Evolutionary conservation across 1,140 invertebrate species (phyloP).

Genomic region (Lordiphosa mommai): DNA sequence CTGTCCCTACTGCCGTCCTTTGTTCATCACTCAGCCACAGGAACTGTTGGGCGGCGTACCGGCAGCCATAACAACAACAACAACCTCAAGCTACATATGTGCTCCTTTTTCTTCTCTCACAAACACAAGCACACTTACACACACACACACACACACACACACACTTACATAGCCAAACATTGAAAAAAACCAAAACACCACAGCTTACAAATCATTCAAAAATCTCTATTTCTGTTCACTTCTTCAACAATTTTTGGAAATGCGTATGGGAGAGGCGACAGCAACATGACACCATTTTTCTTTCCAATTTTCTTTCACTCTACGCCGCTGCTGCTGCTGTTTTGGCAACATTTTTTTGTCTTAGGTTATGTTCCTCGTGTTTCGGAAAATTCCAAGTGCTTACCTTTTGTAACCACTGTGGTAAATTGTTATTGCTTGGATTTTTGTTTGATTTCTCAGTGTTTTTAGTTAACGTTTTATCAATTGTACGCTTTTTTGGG

Average conservation of each 20-base stretch:
- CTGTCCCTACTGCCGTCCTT: not conserved
- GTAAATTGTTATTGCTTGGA: constrained; percentile 11
- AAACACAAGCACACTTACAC: constrained; percentile 2
- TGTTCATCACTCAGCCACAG: not conserved
- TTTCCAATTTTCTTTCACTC: constrained; percentile 19
- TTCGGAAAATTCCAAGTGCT: constrained; percentile 31
- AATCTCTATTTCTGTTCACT: too few species aligned
- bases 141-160: constrained; percentile 16
- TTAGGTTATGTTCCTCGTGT: constrained; percentile 75
- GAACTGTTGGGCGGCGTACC: constrained; percentile 18
- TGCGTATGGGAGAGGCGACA: not conserved
- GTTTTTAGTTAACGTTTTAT: constrained; percentile 17
- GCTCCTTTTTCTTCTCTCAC: constrained; percentile 33
- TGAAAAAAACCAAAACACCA: not conserved
- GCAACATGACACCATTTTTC: constrained; percentile 63
- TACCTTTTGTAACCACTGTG: constrained; percentile 57
- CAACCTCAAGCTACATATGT: constrained; percentile 36
- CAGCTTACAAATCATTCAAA: not conserved
- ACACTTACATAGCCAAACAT: constrained; percentile 21
- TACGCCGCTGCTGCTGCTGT: constrained; percentile 13
- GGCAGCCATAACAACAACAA: constrained; percentile 28
- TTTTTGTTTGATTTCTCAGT: constrained; percentile 30
- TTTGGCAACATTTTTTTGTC: constrained; percentile 59
- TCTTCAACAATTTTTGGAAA: not conserved
- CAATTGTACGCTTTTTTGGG: constrained; percentile 22